These are phyloP conservation scores for Dendrocopos noguchii DNA, from an alignment of 2,113 vertebrate species.

Conservation along the genomic window DNA sequence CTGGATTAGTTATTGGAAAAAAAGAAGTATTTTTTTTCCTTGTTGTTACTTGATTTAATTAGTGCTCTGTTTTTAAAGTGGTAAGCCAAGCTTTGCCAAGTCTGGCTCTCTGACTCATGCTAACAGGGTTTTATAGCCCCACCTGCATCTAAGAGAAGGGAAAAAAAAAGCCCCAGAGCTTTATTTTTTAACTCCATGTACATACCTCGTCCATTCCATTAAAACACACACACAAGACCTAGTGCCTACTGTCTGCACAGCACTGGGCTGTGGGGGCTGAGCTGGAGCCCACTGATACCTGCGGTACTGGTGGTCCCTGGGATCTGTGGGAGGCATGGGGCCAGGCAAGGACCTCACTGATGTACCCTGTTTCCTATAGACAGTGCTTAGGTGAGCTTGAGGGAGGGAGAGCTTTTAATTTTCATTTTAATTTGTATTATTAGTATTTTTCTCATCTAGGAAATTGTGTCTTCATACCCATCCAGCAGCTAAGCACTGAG, in stretches of 20 bases:
- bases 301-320: fast-evolving
- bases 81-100: conserved; percentile 61
- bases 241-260: not conserved
- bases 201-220: not conserved
- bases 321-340: not conserved
- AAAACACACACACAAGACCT: not conserved
- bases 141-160: conserved; percentile 66
- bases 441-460: not conserved
- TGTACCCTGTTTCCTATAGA: not conserved
- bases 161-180: conserved; percentile 58
- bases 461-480: not conserved
- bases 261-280: not conserved
- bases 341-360: not conserved
- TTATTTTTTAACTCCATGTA: conserved; percentile 68
- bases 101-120: conserved; percentile 69
- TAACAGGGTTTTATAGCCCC: conserved; percentile 75
- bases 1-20: conserved; percentile 76
- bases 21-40: conserved; percentile 43
- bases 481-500: fast-evolving
- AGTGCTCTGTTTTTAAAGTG: conserved; percentile 70
- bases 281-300: not conserved
- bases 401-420: not conserved
- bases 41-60: conserved; percentile 77
- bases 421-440: not conserved
- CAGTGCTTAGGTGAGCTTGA: not conserved